phyloP scores from a whole-genome alignment of 2,797 vertebrate species.

The Sebastes trivittatus region DNA sequence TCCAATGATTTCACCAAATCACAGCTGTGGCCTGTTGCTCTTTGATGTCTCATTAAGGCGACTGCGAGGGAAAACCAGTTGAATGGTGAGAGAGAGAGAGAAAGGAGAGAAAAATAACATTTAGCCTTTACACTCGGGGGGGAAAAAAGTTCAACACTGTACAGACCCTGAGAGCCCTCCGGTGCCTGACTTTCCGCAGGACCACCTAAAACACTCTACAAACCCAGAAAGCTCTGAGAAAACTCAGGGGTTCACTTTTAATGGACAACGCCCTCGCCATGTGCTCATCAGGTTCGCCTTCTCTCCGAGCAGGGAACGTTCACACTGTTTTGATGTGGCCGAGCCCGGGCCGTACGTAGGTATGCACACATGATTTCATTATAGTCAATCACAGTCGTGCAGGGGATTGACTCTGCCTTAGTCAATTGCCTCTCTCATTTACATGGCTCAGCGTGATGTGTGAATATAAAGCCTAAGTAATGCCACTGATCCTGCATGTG shows the following conservation, averaged over 20 bases:
- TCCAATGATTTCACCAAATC: constrained; percentile 57
- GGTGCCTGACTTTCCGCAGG: constrained; percentile 80
- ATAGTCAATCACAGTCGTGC: constrained; percentile 11
- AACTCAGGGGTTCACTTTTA: constrained; percentile 72
- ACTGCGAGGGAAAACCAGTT: constrained; percentile 58
- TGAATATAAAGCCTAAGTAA: constrained; percentile 20
- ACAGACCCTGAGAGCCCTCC: constrained; percentile 77
- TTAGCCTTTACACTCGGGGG: constrained; percentile 59
- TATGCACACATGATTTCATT: constrained; percentile 48
- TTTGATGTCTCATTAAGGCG: constrained; percentile 78
- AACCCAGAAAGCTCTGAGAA: constrained; percentile 77
- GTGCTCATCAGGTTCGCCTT: constrained; percentile 67
- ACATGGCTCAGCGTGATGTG: constrained; percentile 1
- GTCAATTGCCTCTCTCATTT: constrained; percentile 30
- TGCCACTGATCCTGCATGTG: constrained; percentile 14
- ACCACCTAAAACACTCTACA: constrained; percentile 86
- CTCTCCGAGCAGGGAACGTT: constrained; percentile 41
- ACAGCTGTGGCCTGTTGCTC: constrained; percentile 48
- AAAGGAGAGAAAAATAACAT: constrained; percentile 77
- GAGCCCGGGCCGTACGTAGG: background rate
- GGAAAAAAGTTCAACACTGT: constrained; percentile 75
- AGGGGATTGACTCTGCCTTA: constrained; percentile 7
- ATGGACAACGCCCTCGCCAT: constrained; percentile 78
- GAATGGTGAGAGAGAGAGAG: constrained; percentile 44
- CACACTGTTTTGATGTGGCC: constrained; percentile 54